A percentile compares a stretch with the other conserved stretches of the same genome.
These are phyloP conservation scores for Pinna nobilis DNA, from an alignment of 1,140 invertebrate species.

Conservation along the genomic window DNA sequence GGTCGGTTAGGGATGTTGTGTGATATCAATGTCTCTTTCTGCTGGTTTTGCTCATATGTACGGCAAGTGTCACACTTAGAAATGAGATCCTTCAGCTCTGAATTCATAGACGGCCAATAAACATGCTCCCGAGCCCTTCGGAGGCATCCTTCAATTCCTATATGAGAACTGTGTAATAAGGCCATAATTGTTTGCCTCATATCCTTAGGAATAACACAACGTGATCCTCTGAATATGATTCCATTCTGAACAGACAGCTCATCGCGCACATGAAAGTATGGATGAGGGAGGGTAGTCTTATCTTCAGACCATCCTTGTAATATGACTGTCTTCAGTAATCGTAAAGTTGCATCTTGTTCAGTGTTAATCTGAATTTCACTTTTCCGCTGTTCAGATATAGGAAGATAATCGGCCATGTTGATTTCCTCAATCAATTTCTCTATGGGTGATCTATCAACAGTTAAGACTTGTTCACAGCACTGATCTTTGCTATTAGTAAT, in stretches of 20 bases:
- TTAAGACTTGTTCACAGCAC: not conserved
- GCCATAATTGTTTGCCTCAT: conserved; percentile 15
- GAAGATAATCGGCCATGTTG: conserved; percentile 25
- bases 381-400: not conserved
- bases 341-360: conserved; percentile 1
- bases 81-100: conserved; percentile 32
- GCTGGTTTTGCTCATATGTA: conserved; percentile 16
- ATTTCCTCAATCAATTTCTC: conserved; percentile 33
- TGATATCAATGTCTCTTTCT: conserved; percentile 26
- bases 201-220: conserved; percentile 24
- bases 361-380: conserved; percentile 4
- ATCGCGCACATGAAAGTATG: conserved; percentile 37
- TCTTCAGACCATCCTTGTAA: conserved; percentile 22
- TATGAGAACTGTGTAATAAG: conserved; percentile 38
- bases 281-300: not conserved
- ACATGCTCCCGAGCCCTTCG: conserved; percentile 33
- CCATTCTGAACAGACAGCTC: conserved; percentile 41
- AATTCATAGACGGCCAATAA: conserved; percentile 42
- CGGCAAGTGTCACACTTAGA: conserved; percentile 33
- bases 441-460: conserved; percentile 22
- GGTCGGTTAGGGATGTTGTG: conserved; percentile 41
- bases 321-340: conserved; percentile 6
- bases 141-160: conserved; percentile 42
- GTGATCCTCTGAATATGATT: conserved; percentile 28
- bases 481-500: not conserved